Conservation (phyloP, 2,888 invertebrate species). For the Gymnosoma rotundatum region DNA sequence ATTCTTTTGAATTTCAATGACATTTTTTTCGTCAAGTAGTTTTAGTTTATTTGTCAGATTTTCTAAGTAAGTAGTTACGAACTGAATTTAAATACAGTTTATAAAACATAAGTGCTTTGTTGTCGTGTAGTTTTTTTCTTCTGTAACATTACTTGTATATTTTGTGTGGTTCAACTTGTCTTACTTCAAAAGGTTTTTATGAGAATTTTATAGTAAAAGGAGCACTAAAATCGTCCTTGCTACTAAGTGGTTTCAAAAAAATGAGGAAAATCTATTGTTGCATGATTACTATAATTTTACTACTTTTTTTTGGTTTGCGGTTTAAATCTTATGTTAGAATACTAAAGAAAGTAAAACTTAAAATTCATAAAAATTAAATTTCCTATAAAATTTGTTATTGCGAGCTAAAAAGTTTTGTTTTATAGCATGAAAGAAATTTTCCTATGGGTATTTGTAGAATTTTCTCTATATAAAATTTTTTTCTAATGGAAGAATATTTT, state of each 20-base stretch:
- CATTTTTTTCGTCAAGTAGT: constrained; percentile 44
- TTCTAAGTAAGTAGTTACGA: constrained; percentile 35
- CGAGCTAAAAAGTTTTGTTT: too few species aligned
- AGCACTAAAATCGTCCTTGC: constrained; percentile 41
- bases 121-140: not conserved
- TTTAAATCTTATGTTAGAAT: not conserved
- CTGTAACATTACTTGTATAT: not conserved
- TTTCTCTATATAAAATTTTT: too few species aligned
- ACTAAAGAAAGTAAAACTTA: too few species aligned
- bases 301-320: not conserved
- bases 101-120: constrained; percentile 13
- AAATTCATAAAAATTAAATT: too few species aligned
- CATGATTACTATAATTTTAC: not conserved
- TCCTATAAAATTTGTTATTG: too few species aligned
- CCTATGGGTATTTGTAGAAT: too few species aligned
- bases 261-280: constrained; percentile 18
- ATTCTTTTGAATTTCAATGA: constrained; percentile 35
- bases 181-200: constrained; percentile 12
- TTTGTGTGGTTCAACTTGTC: constrained; percentile 20
- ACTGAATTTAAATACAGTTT: constrained; percentile 47
- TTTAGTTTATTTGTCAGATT: constrained; percentile 11
- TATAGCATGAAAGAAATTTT: too few species aligned
- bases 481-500: too few species aligned
- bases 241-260: constrained; percentile 32
- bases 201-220: constrained; percentile 45